Conservation (phyloP, 1,140 invertebrate genomes). For the Aplysia californica region DNA sequence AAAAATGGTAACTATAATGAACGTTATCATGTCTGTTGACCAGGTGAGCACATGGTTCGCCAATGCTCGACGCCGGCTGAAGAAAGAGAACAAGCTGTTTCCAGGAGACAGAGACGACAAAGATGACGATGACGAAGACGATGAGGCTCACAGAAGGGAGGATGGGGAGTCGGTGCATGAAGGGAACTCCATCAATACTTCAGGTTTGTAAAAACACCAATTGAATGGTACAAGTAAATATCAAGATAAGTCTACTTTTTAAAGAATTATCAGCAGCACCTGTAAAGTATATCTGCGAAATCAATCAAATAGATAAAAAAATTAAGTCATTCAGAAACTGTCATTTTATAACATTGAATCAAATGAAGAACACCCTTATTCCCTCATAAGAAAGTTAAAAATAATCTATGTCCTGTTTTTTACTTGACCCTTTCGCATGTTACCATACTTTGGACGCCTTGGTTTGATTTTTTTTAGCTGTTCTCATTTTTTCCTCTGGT, state of each 20-base stretch:
- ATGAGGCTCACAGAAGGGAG: slow-evolving; percentile 21
- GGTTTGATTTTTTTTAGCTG: too few relatives aligned
- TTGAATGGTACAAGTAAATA: neutral
- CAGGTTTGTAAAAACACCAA: neutral
- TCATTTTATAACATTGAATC: too few relatives aligned
- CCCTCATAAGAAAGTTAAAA: too few relatives aligned
- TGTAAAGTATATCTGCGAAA: neutral
- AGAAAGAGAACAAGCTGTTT: slow-evolving; percentile 83
- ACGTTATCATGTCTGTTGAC: neutral
- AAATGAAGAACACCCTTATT: too few relatives aligned
- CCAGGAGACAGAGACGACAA: slow-evolving; percentile 45
- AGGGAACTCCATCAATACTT: neutral
- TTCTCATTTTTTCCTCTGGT: too few relatives aligned
- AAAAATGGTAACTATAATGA: too few relatives aligned
- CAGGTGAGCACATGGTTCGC: slow-evolving; percentile 61
- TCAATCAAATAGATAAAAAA: too few relatives aligned
- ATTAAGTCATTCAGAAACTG: too few relatives aligned
- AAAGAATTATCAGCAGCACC: neutral
- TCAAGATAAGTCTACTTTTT: neutral
- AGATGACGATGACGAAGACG: slow-evolving; percentile 43
- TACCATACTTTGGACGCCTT: too few relatives aligned
- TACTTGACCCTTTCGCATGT: too few relatives aligned
- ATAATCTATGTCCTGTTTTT: too few relatives aligned
- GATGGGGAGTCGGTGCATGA: neutral
- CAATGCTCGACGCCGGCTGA: slow-evolving; percentile 69